A percentile compares a stretch with the other conserved stretches of the same genome.
These are phyloP conservation scores for Drosophila paracracens DNA, from an alignment of 2,888 invertebrate genomes.

Conservation along the genomic window DNA sequence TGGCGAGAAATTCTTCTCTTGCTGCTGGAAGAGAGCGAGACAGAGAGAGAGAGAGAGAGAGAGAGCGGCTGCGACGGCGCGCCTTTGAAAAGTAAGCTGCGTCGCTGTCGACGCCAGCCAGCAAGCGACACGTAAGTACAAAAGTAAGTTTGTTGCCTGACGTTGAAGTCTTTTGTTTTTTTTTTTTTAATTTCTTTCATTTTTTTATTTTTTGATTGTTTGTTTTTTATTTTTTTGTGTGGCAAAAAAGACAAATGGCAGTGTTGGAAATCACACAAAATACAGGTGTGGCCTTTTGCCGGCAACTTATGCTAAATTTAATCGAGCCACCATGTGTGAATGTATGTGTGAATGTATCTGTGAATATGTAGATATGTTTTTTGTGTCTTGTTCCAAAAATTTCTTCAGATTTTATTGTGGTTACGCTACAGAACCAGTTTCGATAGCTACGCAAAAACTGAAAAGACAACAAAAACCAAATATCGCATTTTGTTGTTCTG, in stretches of 20 bases:
- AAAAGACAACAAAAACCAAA: neutral
- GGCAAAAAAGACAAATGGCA: constrained; percentile 11
- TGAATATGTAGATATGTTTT: neutral
- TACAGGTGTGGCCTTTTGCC: constrained; percentile 50
- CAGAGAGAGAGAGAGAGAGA: constrained; percentile 20
- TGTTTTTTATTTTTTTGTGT: neutral
- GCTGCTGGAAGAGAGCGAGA: constrained; percentile 7
- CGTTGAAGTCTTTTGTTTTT: constrained; percentile 62
- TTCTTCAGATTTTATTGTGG: constrained; percentile 31
- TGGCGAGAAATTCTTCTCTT: constrained; percentile 4
- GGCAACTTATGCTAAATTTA: constrained; percentile 31
- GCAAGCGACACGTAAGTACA: constrained; percentile 40
- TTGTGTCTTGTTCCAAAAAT: constrained; percentile 27
- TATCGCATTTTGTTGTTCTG: neutral
- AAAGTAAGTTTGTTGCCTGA: constrained; percentile 48
- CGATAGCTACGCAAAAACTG: constrained; percentile 48
- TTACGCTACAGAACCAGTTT: constrained; percentile 44
- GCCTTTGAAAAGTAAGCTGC: constrained; percentile 41
- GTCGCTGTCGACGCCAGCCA: constrained; percentile 13
- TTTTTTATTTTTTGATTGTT: constrained; percentile 2
- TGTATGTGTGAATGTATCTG: neutral
- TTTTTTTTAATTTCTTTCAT: constrained; percentile 3
- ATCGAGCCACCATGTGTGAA: constrained; percentile 9
- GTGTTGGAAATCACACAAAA: constrained; percentile 42
- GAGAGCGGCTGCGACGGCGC: constrained; percentile 48